Evolutionary conservation across 1,140 invertebrate genomes (phyloP), one percentile per base, ranked within the genome.

Genomic region (Platorchestia sp.): DNA sequence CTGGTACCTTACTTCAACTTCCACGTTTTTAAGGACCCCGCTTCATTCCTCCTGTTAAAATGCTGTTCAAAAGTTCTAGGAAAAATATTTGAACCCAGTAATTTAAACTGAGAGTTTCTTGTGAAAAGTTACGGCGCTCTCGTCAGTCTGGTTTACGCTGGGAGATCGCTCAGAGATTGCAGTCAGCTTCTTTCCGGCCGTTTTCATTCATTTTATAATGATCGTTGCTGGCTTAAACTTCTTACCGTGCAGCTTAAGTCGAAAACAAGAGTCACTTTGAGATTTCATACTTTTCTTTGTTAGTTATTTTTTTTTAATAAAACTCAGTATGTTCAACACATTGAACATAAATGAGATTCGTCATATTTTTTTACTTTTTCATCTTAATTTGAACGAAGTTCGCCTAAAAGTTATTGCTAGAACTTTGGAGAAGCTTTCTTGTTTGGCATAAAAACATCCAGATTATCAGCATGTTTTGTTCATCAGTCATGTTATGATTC

Each of bases 91-190:
- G 41, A 42, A 89, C 43, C 41, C 41, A 42, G 41, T 89, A 89
- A 89, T 89, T 89, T 89, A 89, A 89, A 89, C 87, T 89, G 87
- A 42, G n/a, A 22, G 87, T 89, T 89, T 44, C 43, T 44, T 89
- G 43, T 5, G 87, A 27, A 42, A 89, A 89, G 41, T 89, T 89
- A 42, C 27, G 5, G 14, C 27, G 36, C 87, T 89, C 10, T 41
- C 87, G 87, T 89, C 87, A 89, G 87, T 36, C 87, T 19, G 43
- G 43, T 41, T 89, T 42, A 75, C 14, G 59, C 27, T 27, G 59
- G 36, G 59, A 22, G 59, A 75, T 75, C 59, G 59, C 27, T 75
- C 10, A 75, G 27, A 36, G 27, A 75, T 75, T 75, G 59, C 59
- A 75, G 59, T 75, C 10, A 36, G 59, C 36, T 75, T 75, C 27